Evolutionary conservation across 2,888 invertebrate species (phyloP), one percentile per base, ranked within the genome.

Genomic region (Catocala fraxini): DNA sequence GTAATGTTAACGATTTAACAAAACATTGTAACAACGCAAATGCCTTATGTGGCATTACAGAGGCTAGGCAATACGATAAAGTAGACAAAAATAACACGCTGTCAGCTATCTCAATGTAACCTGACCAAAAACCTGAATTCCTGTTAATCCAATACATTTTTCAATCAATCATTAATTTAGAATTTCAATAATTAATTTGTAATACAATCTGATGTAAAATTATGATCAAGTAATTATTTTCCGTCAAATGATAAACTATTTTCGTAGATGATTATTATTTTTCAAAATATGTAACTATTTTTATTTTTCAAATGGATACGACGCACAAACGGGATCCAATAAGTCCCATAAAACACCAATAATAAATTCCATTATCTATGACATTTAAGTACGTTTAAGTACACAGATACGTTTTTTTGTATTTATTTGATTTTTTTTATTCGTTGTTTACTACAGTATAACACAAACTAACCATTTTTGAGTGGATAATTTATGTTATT

Each of bases 381-480:
- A 92, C 88, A 91, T 89, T 76, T 88, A 90, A 89, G 85, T 89
- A 89, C 87, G 69, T 78, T 70, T 78, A 87, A 86, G 85, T 90
- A 91, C 89, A 90, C 85, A 68, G 83, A 78, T 86, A 83, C 47
- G 89, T 91, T 89, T 90, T 92, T 92, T 91, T 88, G 84, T 89
- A 80, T 92, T 89, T 92, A 85, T 90, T 77, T 86, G 71, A 84
- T 85, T 90, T 81, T 74, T 78, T 88, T 89, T 91, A 88, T 85
- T 93, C 93, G 93, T 93, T 93, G 93, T 93, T 86, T 74, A 87
- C 92, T 92, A 93, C 92, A 73, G 65, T 47, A 82, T 82, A 86
- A 87, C 86, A 86, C 76, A 88, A 84, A 87, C 69, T 80, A 84
- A 85, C 83, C 78, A 74, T 73, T 66, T 51, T 42, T 12, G 53